Base-by-base conservation (phyloP, 53 echinoderm and acorn worm species). In the Paelopatides confundens region DNA sequence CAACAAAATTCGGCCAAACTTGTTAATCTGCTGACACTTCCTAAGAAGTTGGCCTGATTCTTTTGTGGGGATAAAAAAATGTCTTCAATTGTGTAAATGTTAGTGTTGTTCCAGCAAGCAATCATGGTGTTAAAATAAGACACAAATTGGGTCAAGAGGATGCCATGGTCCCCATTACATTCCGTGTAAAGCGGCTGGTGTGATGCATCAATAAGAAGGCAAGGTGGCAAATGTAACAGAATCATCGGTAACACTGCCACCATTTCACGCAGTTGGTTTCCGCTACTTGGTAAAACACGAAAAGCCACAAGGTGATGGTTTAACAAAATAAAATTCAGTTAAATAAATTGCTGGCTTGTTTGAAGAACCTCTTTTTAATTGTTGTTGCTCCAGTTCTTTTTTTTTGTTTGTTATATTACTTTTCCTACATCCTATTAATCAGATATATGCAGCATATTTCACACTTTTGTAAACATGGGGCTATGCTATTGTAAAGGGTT, bases 101-200 rank as follows among this genome's bases (percentile, higher is more conserved):
- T 47, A 48, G 51, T 52, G 79, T 53, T 53, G 79, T 79, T 53
- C 43, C 43, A 79, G 18, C 33, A 48, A 48, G 32, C 79, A 50
- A 21, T 74, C 23, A 74, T 18, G 52, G 79, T 79, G 79, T 52
- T 53, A 79, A 79, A 79, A 79, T 79, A 53, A 79, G 79, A 79
- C 53, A 79, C 79, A 79, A 54, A 79, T 30, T 79, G 54, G 79
- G 79, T 79, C 79, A 79, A 51, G 24, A 58, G 58, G 21, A n/a
- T n/a, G n/a, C 15, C 58, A 21, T 58, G 58, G 58, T 58, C 74
- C 28, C 39, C 74, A 30, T 74, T 39, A 40, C 74, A 27, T 74
- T 21, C 47, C 46, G 38, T 23, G 36, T 11, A 27, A n/a, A 23
- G 74, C 30, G 3, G 40, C 4, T 43, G 46, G 46, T 27, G 46